Conservation (phyloP, 2,113 vertebrate genomes). For the Sapajus apella region DNA sequence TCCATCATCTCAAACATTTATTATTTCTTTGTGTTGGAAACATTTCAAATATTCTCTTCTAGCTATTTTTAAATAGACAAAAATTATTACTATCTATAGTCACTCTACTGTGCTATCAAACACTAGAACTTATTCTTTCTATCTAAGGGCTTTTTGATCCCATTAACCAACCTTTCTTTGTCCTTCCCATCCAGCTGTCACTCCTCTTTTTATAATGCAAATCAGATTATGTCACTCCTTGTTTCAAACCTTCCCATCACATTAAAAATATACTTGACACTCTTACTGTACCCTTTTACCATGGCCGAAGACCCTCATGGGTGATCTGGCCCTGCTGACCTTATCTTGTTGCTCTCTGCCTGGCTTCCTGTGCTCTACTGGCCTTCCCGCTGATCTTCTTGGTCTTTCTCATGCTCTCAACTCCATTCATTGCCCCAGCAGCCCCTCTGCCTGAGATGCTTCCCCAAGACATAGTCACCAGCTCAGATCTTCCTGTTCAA, state of each 20-base stretch:
- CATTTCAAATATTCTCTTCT: not conserved
- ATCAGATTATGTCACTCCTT: not conserved
- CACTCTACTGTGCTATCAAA: not conserved
- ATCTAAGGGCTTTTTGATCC: not conserved
- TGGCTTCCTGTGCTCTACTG: not conserved
- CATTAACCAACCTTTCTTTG: not conserved
- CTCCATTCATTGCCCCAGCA: not conserved
- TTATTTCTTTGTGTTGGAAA: not conserved
- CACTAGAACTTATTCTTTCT: not conserved
- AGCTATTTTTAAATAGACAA: not conserved
- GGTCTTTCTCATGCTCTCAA: not conserved
- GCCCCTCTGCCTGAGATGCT: not conserved
- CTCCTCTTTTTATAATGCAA: not conserved
- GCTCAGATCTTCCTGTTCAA: not conserved
- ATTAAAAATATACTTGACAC: not conserved
- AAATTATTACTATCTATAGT: not conserved
- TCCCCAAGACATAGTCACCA: rapidly evolving
- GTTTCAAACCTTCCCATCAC: not conserved
- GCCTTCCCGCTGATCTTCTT: too few relatives aligned
- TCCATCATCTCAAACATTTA: not conserved
- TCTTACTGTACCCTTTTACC: not conserved
- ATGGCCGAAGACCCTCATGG: not conserved
- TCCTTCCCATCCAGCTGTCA: not conserved
- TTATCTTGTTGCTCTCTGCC: rapidly evolving
- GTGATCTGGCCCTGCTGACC: not conserved